Base-by-base conservation (phyloP, 2,888 invertebrate species). In the Amphipyra tragopoginis region DNA sequence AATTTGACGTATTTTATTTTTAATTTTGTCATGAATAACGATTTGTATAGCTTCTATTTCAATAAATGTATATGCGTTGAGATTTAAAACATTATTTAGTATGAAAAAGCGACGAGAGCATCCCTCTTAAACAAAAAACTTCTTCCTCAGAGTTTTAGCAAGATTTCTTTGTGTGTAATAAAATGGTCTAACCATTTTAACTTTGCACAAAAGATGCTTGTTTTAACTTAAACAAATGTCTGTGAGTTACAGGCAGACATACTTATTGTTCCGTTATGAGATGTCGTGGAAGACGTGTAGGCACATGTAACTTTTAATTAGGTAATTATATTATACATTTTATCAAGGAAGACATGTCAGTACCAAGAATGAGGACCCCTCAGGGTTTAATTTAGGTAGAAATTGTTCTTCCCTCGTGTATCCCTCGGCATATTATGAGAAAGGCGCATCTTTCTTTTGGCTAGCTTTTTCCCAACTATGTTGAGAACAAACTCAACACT, bases 101-200 rank as follows among this genome's bases (percentile, higher is more conserved):
- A 49, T 43, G 29, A 36, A 49, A 8, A 50, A 48, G 5, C 5
- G 7, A 0, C 9, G 0, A n/a, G 0, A 9, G 1, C 26, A 4
- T n/a, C 21, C 33, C 3, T 10, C 10, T 48, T 9, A 42, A 52
- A 45, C 26, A 54, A 65, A 49, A 69, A 70, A 77, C 49, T 74
- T 70, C 2, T 29, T n/a, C 45, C 15, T 48, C 43, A 39, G 47
- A 45, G 39, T 63, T 58, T n/a, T 33, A 9, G 9, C 38, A 15
- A 47, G 38, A 65, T 58, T 70, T 69, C 59, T 74, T 68, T 73
- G 62, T 74, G 39, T 48, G 50, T 70, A 61, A 74, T 61, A 58
- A 63, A 72, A 65, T 63, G 56, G 34, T 72, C 58, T 64, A 58
- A 64, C 44, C 57, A 58, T 66, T 70, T 61, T 42, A 71, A 75